Evolutionary conservation across 2,888 invertebrate species (phyloP).

Genomic region (Synergus japonicus): DNA sequence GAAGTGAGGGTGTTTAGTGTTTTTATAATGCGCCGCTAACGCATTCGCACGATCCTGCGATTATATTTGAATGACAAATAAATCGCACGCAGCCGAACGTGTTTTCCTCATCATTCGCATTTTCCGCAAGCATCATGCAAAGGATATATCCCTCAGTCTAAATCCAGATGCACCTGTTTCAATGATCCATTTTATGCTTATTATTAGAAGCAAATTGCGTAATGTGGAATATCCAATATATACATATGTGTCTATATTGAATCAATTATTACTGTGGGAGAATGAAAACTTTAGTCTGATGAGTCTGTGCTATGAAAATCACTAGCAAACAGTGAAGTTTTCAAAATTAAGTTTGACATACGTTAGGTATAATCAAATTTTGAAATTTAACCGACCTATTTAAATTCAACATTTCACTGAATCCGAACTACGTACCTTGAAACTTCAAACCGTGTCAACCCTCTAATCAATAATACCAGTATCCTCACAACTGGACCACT

Average conservation of each 20-base stretch:
- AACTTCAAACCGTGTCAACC: conserved; percentile 19
- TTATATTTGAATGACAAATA: conserved; percentile 10
- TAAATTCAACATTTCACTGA: neutral
- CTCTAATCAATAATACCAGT: conserved; percentile 23
- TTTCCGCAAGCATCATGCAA: neutral
- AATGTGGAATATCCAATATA: no score
- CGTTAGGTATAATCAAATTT: no score
- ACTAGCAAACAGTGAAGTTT: no score
- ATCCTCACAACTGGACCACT: conserved; percentile 19
- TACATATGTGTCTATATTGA: no score
- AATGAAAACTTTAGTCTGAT: no score
- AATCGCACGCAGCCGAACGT: conserved; percentile 6
- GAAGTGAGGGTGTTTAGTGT: neutral
- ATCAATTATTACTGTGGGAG: no score
- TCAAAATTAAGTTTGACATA: no score
- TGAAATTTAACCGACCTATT: no score
- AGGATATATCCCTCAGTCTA: neutral
- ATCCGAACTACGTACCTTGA: neutral
- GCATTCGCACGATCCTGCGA: neutral
- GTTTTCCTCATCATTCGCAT: neutral
- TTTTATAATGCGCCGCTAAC: neutral
- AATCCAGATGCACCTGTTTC: neutral
- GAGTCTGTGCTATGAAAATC: no score
- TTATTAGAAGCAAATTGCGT: neutral
- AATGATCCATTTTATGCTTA: neutral